Conservation (phyloP, 1,140 invertebrate genomes). For the Scaptomyza pallida region DNA sequence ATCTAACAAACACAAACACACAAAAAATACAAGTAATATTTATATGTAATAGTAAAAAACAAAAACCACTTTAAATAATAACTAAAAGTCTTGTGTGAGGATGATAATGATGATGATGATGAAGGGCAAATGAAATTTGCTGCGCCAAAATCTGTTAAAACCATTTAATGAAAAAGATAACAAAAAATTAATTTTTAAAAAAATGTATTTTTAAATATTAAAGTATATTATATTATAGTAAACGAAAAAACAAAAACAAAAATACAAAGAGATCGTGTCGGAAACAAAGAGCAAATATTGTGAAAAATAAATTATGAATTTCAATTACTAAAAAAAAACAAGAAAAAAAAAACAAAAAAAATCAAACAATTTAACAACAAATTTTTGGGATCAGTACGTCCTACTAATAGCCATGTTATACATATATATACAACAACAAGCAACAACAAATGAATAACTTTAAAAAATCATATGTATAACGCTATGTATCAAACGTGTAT, state of each 20-base stretch:
- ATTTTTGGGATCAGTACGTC: conserved; percentile 81
- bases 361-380: conserved; percentile 78
- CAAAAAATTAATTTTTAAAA: conserved; percentile 78
- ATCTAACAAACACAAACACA: conserved; percentile 30
- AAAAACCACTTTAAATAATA: conserved; percentile 32
- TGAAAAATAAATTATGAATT: conserved; percentile 80
- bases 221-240: conserved; percentile 60
- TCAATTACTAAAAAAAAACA: conserved; percentile 72
- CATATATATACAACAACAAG: conserved; percentile 66
- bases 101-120: conserved; percentile 28
- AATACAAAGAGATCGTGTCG: conserved; percentile 70
- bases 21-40: conserved; percentile 20
- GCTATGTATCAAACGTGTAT: conserved; percentile 53
- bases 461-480: conserved; percentile 61
- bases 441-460: conserved; percentile 71
- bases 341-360: conserved; percentile 34
- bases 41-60: neutral
- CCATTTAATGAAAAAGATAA: conserved; percentile 80
- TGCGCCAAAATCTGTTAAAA: conserved; percentile 81
- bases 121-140: conserved; percentile 77
- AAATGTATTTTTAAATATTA: conserved; percentile 66
- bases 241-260: conserved; percentile 35
- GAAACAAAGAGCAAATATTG: conserved; percentile 81
- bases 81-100: conserved; percentile 65
- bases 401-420: conserved; percentile 83